Base-by-base conservation (phyloP, 2,888 invertebrate species). In the Choreutis nemorana region DNA sequence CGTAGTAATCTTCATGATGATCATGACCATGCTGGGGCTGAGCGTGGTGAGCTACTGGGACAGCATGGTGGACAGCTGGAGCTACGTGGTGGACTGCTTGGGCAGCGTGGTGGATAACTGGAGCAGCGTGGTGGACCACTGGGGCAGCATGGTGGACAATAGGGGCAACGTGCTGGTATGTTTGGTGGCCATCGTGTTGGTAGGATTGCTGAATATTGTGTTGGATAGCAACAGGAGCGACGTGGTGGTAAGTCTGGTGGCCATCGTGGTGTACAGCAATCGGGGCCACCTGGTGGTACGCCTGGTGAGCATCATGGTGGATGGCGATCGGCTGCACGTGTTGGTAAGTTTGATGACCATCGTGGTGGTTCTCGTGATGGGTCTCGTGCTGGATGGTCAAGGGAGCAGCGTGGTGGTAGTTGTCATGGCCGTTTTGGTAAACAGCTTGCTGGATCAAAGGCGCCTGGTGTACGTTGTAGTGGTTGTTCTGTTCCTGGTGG, bases 1-100 rank as follows among this genome's bases (percentile, higher is more conserved):
- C 65, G 29, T 63, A 46, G 29, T 65, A 54, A 22, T 65, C 59
- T 10, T 57, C 50, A 30, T 60, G 44, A 11, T 51, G 45, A 13
- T 41, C 30, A n/a, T 36, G 26, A n/a, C 34, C 14, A 1, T 33
- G 29, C 14, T 28, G 31, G 6, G 33, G 30, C 5, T 22, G 22
- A 6, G 34, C 35, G 13, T 44, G 33, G 16, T 44, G 36, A 3
- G 29, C 37, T 4, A 24, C 21, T 3, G 33, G 26, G 7, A 20
- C 28, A 7, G 28, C 23, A n/a, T 39, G 37, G 23, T 34, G 28
- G 18, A 39, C 34, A 1, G 48, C 5, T n/a, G 15, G 39, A 14
- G 33, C 41, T 6, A 36, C 38, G 14, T 51, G 44, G 15, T 45
- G 44, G 14, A 31, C 32, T n/a, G 32, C 35, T 1, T 35, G 31